Base-by-base conservation (phyloP, 1,140 invertebrate species). In the Eriosoma lanigerum region DNA sequence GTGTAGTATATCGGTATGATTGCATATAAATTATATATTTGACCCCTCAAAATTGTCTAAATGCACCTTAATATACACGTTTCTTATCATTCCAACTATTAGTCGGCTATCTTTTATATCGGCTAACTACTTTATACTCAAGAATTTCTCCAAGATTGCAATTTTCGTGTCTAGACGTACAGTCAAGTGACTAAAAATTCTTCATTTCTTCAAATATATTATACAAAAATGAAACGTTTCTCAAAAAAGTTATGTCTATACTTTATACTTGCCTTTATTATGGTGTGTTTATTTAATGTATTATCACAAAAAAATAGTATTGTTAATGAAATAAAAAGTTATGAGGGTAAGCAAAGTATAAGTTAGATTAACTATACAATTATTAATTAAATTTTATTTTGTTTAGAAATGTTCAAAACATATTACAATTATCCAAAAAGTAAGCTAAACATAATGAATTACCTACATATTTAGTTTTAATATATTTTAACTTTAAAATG, bases 221-320 rank as follows among this genome's bases (percentile, higher is more conserved):
- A 38, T 38, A 38, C 15, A 56, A 54, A 4, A 21, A 75, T 75
- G 72, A 75, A 56, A 75, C 52, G 52, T 8, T 15, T 75, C 4
- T 21, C 72, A 26, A 75, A 56, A 21, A 75, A 75, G 15, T 15
- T 54, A 12, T 75, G 72, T 21, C 52, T 56, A 9, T 75, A 38
- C 13, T 9, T 56, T 2, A 1, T 38, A 15, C 72, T 75, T n/a
- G 72, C 52, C 0, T 1, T 56, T 1, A 12, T 75, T 9, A 0
- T 75, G 19, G n/a, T 75, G 4, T 75, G 48, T 13, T 21, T 75
- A 29, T 56, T 56, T 29, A 75, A 75, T 17, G 4, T 75, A 1
- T 75, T 75, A 1, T n/a, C 19, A 6, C 32, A 26, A 12, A 75
- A 38, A 6, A n/a, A 38, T 3, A 19, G 6, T 12, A 17, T n/a